Evolutionary conservation across 2,113 vertebrate species (phyloP), one percentile per base, ranked within the genome.

Genomic region (Tenebrosternarchus preto): DNA sequence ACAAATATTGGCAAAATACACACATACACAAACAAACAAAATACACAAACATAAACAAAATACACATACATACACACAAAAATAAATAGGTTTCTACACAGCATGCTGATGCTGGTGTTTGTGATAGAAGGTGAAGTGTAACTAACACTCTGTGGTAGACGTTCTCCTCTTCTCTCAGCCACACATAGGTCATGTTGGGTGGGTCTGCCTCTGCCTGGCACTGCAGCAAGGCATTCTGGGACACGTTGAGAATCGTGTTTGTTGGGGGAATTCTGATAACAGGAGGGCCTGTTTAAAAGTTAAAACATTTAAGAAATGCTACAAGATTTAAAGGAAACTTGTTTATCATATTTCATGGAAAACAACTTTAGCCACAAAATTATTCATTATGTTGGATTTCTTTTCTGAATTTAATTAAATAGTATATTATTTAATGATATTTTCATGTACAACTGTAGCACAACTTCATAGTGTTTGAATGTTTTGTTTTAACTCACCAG

Each of bases 161-260:
- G 0, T 99, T 97, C 83, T 89, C 90, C 77, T 86, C 87, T 0
- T 90, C 91, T 85, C 90, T 95, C 88, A 91, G 93, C 97, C 97
- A 98, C 87, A 94, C 95, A 24, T 98, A 99, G 59, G 96, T 98
- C 92, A 99, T 96, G 90, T 98, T 99, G 16, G 95, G 90, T 0
- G 97, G 97, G 85, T 98, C 95, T 0, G 97, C 95, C 84, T 95
- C 94, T 0, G 97, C 97, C 89, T 89, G 93, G 88, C 97, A 99
- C 0, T 82, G 90, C 78, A 99, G 88, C 15, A 93, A 89, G 73
- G 95, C 95, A 90, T 96, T 92, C 86, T 95, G 96, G 85, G 96
- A 96, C 85, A 95, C 66, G 72, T 98, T 98, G 84, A 97, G 92
- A 0, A 94, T 92, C 66, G 91, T 57, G 39, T 94, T 95, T 86